These are phyloP conservation scores for Crax fasciolata DNA, from an alignment of 2,797 vertebrate genomes.

Conservation along the genomic window DNA sequence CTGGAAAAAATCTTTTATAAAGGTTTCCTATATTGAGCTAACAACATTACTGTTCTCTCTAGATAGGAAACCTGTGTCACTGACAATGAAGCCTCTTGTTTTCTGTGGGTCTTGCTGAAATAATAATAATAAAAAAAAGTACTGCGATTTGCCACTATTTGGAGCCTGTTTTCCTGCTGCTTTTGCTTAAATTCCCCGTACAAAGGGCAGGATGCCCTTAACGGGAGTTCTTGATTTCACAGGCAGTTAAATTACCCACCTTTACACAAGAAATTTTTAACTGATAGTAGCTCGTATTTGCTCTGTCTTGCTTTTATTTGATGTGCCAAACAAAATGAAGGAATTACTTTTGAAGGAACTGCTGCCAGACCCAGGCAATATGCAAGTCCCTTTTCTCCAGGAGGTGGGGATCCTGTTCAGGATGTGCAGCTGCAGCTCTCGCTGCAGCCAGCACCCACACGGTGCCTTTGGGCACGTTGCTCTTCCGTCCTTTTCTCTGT, in stretches of 20 bases:
- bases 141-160: background rate
- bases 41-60: conserved; percentile 18
- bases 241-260: background rate
- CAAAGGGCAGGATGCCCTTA: background rate
- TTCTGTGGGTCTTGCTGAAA: background rate
- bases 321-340: background rate
- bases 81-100: conserved; percentile 49
- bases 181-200: background rate
- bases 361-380: background rate
- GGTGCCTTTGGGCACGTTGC: background rate
- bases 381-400: background rate
- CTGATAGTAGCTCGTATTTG: background rate
- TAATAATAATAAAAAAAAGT: background rate
- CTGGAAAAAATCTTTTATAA: conserved; percentile 13
- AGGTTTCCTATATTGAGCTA: background rate
- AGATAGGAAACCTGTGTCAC: conserved; percentile 1
- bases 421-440: background rate
- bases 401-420: background rate
- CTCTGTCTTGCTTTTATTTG: conserved; percentile 12
- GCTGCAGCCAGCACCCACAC: background rate
- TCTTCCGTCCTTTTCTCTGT: background rate
- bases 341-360: background rate
- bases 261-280: background rate
- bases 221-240: background rate
- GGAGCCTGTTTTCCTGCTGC: background rate